phyloP scores from a whole-genome alignment of 2,797 vertebrate species.

The Pseudocheirus occidentalis region DNA sequence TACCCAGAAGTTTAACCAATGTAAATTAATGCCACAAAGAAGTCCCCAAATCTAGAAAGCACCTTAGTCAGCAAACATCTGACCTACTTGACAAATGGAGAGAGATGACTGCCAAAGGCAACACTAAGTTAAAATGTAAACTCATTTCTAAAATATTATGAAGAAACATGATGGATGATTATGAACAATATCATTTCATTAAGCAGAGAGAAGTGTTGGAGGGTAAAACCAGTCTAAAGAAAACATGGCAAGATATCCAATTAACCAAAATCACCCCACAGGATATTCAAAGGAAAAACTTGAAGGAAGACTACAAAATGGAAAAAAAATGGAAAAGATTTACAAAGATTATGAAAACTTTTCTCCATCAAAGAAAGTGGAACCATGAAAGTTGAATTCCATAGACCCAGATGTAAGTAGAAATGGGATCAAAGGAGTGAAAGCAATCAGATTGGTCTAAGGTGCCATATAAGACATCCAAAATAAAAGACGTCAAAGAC shows the following conservation, averaged over 20 bases:
- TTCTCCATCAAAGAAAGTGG: not conserved
- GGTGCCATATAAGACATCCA: not conserved
- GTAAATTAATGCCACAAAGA: not conserved
- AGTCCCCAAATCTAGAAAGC: not conserved
- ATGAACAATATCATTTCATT: not conserved
- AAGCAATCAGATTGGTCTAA: not conserved
- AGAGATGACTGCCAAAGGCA: not conserved
- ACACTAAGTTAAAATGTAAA: not conserved
- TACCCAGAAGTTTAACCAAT: not conserved
- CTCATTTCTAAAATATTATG: not conserved
- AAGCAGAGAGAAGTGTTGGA: not conserved
- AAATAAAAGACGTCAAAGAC: not conserved
- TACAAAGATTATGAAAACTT: not conserved
- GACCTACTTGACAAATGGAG: not conserved
- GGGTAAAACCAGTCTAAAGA: not conserved
- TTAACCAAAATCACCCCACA: not conserved
- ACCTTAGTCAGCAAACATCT: not conserved
- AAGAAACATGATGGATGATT: not conserved
- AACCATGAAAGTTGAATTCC: not conserved
- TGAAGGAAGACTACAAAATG: not conserved
- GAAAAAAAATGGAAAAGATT: not conserved
- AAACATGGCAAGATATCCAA: not conserved
- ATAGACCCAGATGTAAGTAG: not conserved
- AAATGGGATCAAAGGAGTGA: not conserved
- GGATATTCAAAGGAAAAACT: not conserved